Evolutionary conservation across 2,888 invertebrate species (phyloP).

Genomic region (Autographa pulchrina): DNA sequence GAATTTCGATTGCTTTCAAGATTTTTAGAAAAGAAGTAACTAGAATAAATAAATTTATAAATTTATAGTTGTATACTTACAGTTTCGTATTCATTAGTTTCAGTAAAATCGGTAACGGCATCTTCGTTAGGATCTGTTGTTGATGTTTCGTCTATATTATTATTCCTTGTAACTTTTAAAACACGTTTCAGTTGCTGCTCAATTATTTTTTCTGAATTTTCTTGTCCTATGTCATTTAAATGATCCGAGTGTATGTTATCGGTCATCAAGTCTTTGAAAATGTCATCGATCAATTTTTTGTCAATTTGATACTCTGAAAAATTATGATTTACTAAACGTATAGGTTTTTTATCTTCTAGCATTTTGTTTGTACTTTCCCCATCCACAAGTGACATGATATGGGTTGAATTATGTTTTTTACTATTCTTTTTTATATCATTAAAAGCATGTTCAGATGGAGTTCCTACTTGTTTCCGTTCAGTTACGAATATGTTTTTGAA

Average conservation of each 20-base stretch:
- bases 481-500: conserved; percentile 35
- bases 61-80: conserved; percentile 41
- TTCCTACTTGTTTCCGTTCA: conserved; percentile 10
- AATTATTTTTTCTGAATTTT: background rate
- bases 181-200: background rate
- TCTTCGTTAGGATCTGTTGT: conserved; percentile 29
- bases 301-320: conserved; percentile 20
- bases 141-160: conserved; percentile 18
- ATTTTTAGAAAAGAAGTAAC: too few species aligned
- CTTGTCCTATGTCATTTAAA: background rate
- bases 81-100: conserved; percentile 44
- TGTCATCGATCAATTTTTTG: conserved; percentile 32
- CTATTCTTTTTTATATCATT: background rate
- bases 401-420: background rate
- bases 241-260: background rate
- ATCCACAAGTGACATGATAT: background rate
- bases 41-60: background rate
- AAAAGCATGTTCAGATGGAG: background rate
- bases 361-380: conserved; percentile 1
- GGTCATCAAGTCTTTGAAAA: conserved; percentile 33
- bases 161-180: conserved; percentile 3
- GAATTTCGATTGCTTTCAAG: too few species aligned
- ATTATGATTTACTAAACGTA: background rate
- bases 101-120: conserved; percentile 41
- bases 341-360: background rate